Evolutionary conservation across 23 tunicate genomes (phyloP).

Genomic region (Halocynthia aurantium): DNA sequence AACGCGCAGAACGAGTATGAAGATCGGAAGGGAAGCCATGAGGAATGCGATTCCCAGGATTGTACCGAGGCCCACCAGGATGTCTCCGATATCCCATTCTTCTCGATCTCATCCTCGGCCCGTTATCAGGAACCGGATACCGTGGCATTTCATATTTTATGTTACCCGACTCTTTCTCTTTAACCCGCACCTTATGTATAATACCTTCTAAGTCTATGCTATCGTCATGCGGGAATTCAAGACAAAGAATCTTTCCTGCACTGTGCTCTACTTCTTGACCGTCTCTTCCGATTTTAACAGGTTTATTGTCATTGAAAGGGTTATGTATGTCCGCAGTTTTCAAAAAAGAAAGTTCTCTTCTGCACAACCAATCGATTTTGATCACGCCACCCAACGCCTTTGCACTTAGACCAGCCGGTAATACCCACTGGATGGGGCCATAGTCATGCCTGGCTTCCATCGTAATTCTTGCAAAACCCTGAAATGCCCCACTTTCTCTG

Average conservation of each 20-base stretch:
- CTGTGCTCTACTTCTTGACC: slow-evolving; percentile 94
- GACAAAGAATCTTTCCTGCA: slow-evolving; percentile 84
- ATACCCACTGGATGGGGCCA: slow-evolving; percentile 83
- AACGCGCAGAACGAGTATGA: not conserved
- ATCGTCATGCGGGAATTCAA: slow-evolving; percentile 91
- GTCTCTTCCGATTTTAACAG: slow-evolving; percentile 86
- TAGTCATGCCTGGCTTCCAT: slow-evolving; percentile 53
- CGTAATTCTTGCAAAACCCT: slow-evolving; percentile 81
- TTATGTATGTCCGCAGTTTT: slow-evolving; percentile 67
- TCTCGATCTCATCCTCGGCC: slow-evolving; percentile 16
- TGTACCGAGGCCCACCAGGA: not conserved
- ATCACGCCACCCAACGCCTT: slow-evolving; percentile 85
- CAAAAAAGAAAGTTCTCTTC: slow-evolving; percentile 66
- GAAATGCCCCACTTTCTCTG: slow-evolving; percentile 93
- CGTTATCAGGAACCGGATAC: slow-evolving; percentile 27
- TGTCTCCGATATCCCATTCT: not conserved
- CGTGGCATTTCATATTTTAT: slow-evolving; percentile 17
- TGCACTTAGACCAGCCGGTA: slow-evolving; percentile 78
- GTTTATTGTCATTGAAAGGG: slow-evolving; percentile 73
- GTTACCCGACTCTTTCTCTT: slow-evolving; percentile 58
- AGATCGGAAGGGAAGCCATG: not conserved
- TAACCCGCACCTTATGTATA: slow-evolving; percentile 54
- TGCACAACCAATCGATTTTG: slow-evolving; percentile 75
- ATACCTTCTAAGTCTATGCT: slow-evolving; percentile 68
- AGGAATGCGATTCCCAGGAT: not conserved